These are phyloP conservation scores for Labia minor DNA, from an alignment of 2,888 invertebrate genomes.

Conservation along the genomic window DNA sequence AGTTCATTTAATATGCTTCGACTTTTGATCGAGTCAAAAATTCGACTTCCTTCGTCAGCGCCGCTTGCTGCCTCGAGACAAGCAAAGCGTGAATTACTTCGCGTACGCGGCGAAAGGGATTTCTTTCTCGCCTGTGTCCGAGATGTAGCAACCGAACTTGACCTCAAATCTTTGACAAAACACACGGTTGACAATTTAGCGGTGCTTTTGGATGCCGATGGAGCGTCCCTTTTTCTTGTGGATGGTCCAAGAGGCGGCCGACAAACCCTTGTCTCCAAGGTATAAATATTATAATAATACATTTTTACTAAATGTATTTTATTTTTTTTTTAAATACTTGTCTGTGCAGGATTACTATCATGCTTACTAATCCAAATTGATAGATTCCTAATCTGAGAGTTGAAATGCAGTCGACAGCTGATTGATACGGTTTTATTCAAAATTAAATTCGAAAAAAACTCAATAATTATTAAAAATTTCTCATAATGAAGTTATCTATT, in stretches of 20 bases:
- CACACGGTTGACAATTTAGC: slow-evolving; percentile 41
- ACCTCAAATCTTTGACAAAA: slow-evolving; percentile 39
- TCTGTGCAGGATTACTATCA: background rate
- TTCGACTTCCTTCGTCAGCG: slow-evolving; percentile 38
- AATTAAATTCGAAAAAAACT: too few species aligned
- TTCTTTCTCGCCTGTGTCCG: slow-evolving; percentile 43
- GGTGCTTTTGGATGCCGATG: slow-evolving; percentile 40
- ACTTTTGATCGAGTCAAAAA: slow-evolving; percentile 42
- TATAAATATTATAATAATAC: background rate
- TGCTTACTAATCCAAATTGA: background rate
- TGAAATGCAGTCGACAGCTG: too few species aligned
- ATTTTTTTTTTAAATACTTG: background rate
- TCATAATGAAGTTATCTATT: too few species aligned
- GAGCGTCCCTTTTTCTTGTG: slow-evolving; percentile 41
- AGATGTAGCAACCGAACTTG: slow-evolving; percentile 43
- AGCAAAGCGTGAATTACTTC: slow-evolving; percentile 34
- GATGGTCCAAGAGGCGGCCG: slow-evolving; percentile 37
- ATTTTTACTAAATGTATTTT: background rate
- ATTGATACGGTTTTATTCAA: too few species aligned
- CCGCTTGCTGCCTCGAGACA: slow-evolving; percentile 37
- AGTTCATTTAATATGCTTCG: slow-evolving; percentile 41
- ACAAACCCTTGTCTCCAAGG: slow-evolving; percentile 39
- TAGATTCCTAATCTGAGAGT: too few species aligned
- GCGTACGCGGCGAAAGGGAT: slow-evolving; percentile 37
- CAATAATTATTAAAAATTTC: too few species aligned